These are phyloP conservation scores for Brachionus koreanus DNA, from an alignment of 1,140 invertebrate genomes.

Conservation along the genomic window DNA sequence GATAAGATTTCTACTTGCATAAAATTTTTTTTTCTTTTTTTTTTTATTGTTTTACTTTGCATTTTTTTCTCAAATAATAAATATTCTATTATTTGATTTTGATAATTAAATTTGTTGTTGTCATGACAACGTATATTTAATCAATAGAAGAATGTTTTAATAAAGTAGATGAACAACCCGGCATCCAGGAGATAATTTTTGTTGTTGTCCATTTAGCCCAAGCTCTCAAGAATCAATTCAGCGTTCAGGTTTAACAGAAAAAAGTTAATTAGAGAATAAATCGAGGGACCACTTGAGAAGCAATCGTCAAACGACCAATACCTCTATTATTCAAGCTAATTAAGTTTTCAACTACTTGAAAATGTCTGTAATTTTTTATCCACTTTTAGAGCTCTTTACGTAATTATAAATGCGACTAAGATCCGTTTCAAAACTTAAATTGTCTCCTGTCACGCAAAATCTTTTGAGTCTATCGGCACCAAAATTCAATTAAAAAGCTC, in stretches of 20 bases:
- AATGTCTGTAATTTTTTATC: constrained; percentile 2
- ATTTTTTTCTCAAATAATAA: no score
- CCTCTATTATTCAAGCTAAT: background rate
- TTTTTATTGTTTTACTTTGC: background rate
- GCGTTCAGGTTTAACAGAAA: background rate
- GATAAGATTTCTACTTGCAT: background rate
- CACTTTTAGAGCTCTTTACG: background rate
- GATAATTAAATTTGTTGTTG: background rate
- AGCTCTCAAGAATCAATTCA: background rate
- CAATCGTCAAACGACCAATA: background rate
- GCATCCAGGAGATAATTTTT: background rate
- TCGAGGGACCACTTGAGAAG: background rate
- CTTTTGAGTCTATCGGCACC: background rate
- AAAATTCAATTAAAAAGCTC: background rate
- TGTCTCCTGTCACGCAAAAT: constrained; percentile 25
- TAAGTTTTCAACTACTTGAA: constrained; percentile 2
- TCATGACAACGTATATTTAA: background rate
- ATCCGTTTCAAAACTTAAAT: constrained; percentile 5
- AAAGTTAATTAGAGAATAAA: constrained; percentile 13
- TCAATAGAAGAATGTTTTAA: background rate
- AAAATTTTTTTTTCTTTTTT: background rate
- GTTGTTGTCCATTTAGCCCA: background rate
- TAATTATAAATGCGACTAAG: background rate
- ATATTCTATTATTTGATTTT: no score
- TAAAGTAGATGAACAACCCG: no score